A percentile compares a stretch with the other conserved stretches of the same genome.
Conservation (phyloP, 2,888 invertebrate species). For the Hemicrepidius hirtus region DNA sequence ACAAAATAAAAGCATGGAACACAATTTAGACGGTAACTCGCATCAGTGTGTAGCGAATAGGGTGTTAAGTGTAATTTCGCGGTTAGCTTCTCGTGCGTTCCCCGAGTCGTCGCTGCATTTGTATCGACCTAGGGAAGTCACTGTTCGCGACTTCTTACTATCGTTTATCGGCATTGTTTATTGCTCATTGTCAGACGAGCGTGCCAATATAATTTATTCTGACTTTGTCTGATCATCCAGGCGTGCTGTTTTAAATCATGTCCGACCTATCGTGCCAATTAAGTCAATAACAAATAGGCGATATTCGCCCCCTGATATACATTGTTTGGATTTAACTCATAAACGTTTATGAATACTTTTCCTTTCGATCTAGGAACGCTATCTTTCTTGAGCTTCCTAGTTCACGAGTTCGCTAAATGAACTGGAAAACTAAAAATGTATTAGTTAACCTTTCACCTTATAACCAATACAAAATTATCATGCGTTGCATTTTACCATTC, state of each 20-base stretch:
- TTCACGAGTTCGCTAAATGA: neutral
- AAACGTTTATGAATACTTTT: constrained; percentile 34
- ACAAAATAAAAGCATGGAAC: constrained; percentile 39
- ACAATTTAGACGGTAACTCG: constrained; percentile 32
- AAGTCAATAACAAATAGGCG: constrained; percentile 62
- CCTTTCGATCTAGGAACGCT: constrained; percentile 32
- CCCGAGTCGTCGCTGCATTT: constrained; percentile 33
- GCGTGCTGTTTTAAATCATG: constrained; percentile 61
- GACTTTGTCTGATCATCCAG: constrained; percentile 59
- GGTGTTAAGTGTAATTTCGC: constrained; percentile 41
- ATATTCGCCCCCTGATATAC: constrained; percentile 35
- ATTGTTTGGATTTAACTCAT: constrained; percentile 15
- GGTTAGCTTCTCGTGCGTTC: constrained; percentile 37
- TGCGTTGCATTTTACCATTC: neutral
- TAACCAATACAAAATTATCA: constrained; percentile 5
- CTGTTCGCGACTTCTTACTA: constrained; percentile 42
- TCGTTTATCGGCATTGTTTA: constrained; percentile 54
- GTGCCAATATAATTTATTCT: constrained; percentile 61
- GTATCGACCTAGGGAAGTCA: constrained; percentile 22
- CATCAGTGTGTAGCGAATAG: constrained; percentile 42
- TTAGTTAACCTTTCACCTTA: constrained; percentile 33
- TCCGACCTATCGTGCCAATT: constrained; percentile 63
- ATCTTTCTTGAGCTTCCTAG: constrained; percentile 16
- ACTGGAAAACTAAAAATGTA: constrained; percentile 25
- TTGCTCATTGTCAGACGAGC: constrained; percentile 57